A percentile compares a stretch with the other conserved stretches of the same genome.
Conservation (phyloP, 2,113 vertebrate species). For the Gavialis gangeticus region DNA sequence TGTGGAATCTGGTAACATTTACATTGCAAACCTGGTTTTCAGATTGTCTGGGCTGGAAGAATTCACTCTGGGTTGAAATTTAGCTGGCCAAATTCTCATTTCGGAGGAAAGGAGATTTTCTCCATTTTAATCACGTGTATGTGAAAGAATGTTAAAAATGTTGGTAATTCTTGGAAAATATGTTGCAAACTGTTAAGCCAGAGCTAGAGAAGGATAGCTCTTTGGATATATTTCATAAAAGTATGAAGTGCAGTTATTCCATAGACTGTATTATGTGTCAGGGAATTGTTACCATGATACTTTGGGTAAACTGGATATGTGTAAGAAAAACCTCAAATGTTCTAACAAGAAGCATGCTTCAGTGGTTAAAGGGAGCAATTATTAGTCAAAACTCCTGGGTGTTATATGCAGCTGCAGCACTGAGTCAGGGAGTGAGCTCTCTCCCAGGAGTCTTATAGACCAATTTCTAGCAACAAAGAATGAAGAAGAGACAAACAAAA, state of each 20-base stretch:
- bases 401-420: not conserved
- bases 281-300: accelerated
- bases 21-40: no score
- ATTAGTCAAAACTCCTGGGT: not conserved
- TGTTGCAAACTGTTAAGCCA: not conserved
- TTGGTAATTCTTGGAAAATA: not conserved
- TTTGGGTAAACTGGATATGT: accelerated
- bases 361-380: not conserved
- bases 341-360: accelerated
- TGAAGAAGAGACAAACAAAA: not conserved
- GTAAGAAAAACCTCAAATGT: accelerated
- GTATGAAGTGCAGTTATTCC: not conserved
- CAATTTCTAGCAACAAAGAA: not conserved
- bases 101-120: not conserved
- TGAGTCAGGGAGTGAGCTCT: not conserved
- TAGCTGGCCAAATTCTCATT: not conserved
- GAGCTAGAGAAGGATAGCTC: no score
- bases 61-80: not conserved
- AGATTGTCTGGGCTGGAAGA: not conserved
- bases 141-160: not conserved
- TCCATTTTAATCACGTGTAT: not conserved
- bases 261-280: not conserved
- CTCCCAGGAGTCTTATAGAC: no score
- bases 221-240: not conserved
- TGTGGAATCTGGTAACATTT: no score